phyloP scores from a whole-genome alignment of 2,113 vertebrate genomes.

The Chloebia gouldiae region DNA sequence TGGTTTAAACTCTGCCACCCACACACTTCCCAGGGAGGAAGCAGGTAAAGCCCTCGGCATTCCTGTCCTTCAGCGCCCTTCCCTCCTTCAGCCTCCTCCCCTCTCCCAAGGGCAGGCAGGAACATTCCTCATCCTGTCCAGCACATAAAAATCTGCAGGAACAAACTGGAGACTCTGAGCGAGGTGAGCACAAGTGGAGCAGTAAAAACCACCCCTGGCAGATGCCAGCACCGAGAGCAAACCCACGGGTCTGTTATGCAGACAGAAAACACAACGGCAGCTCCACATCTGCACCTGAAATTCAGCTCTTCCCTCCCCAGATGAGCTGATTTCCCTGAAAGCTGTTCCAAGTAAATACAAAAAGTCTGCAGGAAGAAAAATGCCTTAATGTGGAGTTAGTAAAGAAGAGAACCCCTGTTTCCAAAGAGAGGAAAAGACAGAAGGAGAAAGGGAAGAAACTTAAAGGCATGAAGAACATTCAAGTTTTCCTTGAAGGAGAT shows the following conservation, averaged over 20 bases:
- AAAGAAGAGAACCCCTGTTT: not conserved
- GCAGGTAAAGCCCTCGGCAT: not conserved
- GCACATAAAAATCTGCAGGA: not conserved
- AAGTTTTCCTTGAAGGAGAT: not conserved
- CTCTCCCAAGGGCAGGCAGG: not conserved
- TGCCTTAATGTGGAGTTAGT: not conserved
- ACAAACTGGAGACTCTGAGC: not conserved
- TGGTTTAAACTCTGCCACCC: not conserved
- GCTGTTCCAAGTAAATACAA: not conserved
- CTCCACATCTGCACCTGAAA: not conserved
- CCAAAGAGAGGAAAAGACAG: not conserved
- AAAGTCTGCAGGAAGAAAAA: not conserved
- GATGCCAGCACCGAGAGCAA: not conserved
- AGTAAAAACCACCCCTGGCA: not conserved
- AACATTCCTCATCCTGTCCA: not conserved
- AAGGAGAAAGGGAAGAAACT: not conserved
- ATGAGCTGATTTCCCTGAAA: not conserved
- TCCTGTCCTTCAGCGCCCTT: not conserved
- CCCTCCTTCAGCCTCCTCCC: slow-evolving; percentile 7
- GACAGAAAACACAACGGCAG: not conserved
- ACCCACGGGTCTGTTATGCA: not conserved
- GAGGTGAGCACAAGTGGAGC: not conserved
- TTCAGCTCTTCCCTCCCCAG: not conserved
- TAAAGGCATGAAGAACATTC: not conserved
- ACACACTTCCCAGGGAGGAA: not conserved